Evolutionary conservation across 2,797 vertebrate species (phyloP), one percentile per base, ranked within the genome.

Genomic region (Acanthornis magna): DNA sequence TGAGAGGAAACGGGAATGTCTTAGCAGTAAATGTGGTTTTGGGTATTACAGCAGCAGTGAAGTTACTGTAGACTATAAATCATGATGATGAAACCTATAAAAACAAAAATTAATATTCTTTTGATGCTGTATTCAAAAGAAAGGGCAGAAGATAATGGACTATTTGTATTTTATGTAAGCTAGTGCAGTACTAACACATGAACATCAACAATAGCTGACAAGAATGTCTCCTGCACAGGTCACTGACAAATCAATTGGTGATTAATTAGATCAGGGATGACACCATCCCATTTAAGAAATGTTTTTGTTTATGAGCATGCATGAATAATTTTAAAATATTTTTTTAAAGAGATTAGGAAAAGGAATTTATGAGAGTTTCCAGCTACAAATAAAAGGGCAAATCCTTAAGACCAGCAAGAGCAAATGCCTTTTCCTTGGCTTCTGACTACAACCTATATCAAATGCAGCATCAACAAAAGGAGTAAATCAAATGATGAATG

Each of bases 51-150:
- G 89, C 95, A 94, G 96, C 92, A 95, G 91, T 95, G 92, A 96
- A 95, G 96, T 97, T 96, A 96, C 95, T 90, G 96, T 73, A 96
- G 96, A 93, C 89, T 96, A 97, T 42, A 96, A 97, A 95, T 73
- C 94, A 92, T 94, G 95, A 78, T 94, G 96, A 96, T 91, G 96
- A 92, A 96, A 97, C 96, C 95, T 97, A 97, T 58, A 91, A 96
- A 97, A 96, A 97, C 96, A 97, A 85, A 96, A 95, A 86, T 96
- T 88, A 87, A 90, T 86, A 97, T 82, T 90, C 94, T 96, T 96
- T 96, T 93, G 94, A 95, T 87, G 89, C n/a, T 86, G 67, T 70
- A 92, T 85, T 91, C 71, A 89, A 93, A 94, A 88, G 67, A 91
- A 86, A 91, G 48, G 60, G 67, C 42, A 93, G 77, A 85, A 78